Evolutionary conservation across 2,797 vertebrate species (phyloP).

Genomic region (Hyperoplus lanceolatus): DNA sequence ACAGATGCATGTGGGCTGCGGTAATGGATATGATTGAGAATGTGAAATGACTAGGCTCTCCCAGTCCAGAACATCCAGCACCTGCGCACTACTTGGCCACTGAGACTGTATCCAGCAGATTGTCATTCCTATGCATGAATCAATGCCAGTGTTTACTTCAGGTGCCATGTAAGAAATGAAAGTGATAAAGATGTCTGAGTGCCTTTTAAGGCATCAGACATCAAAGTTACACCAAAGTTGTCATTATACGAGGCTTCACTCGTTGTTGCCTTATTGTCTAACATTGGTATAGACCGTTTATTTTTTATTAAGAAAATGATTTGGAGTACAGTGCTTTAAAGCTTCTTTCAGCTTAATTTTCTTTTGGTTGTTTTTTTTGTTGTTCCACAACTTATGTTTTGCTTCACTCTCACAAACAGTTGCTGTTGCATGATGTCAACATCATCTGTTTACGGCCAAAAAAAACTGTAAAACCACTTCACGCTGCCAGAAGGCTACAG

Average conservation of each 20-base stretch:
- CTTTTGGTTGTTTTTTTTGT: background rate
- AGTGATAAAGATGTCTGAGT: conserved; percentile 24
- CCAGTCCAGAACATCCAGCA: conserved; percentile 32
- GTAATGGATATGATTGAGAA: conserved; percentile 69
- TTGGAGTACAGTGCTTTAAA: background rate
- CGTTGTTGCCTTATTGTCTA: background rate
- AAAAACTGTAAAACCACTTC: background rate
- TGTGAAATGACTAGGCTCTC: conserved; percentile 53
- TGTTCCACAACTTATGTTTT: background rate
- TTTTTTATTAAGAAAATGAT: too few species aligned
- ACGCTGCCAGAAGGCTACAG: background rate
- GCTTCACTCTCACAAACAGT: too few species aligned
- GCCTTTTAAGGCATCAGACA: background rate
- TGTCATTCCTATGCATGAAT: conserved; percentile 36
- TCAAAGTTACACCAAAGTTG: background rate
- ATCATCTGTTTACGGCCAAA: background rate
- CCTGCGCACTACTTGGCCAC: background rate
- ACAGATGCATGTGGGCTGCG: conserved; percentile 55
- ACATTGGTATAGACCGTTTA: background rate
- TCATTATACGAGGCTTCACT: background rate
- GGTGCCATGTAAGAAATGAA: conserved; percentile 11
- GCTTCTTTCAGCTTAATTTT: background rate
- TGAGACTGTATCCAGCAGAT: conserved; percentile 21
- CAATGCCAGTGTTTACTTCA: conserved; percentile 27
- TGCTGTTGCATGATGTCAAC: too few species aligned